Conservation (phyloP, 2,113 vertebrate genomes). For the Hyla sarda region DNA sequence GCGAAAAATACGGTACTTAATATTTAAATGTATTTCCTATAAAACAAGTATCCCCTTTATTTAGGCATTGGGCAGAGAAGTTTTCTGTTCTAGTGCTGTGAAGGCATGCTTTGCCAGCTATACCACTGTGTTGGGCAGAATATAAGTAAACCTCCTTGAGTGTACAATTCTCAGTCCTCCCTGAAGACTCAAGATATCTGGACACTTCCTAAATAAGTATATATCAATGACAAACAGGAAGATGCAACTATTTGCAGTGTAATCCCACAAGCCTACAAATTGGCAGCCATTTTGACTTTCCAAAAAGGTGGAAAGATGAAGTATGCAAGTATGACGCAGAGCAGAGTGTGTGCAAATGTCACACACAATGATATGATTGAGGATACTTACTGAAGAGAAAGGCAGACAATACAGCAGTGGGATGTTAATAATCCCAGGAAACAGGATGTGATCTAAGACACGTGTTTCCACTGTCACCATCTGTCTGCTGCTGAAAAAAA, state of each 20-base stretch:
- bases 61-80: too few relatives aligned
- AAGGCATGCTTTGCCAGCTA: neutral
- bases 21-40: too few relatives aligned
- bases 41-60: too few relatives aligned
- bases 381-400: neutral
- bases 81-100: too few relatives aligned
- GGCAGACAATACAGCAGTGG: neutral
- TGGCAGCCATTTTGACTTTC: conserved; percentile 12
- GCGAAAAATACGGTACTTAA: too few relatives aligned
- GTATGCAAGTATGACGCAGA: conserved; percentile 1
- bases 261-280: conserved; percentile 13
- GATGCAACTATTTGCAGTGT: too few relatives aligned
- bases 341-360: neutral
- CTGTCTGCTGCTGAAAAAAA: neutral
- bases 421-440: conserved; percentile 16
- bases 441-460: conserved; percentile 1
- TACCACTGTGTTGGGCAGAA: neutral
- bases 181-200: neutral
- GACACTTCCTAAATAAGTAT: neutral
- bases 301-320: conserved; percentile 2
- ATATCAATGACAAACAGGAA: conserved; percentile 26
- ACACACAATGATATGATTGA: neutral
- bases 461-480: neutral
- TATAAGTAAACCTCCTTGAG: neutral
- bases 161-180: neutral